Conservation (phyloP, 2,113 vertebrate species). For the Chascanopsetta lugubris region DNA sequence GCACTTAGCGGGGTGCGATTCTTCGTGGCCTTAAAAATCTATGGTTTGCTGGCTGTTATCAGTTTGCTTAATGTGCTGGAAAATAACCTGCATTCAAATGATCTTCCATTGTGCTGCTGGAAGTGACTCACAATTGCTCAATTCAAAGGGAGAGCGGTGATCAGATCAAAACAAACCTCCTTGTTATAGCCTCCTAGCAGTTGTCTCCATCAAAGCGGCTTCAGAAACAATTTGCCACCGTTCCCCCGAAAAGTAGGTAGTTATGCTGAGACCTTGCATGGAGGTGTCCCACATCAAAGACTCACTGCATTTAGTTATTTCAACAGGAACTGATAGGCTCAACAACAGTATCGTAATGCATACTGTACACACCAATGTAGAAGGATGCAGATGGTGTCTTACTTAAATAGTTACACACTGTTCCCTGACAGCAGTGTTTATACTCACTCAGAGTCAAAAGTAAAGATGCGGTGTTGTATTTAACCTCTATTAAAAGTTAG, state of each 20-base stretch:
- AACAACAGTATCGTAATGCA: slow-evolving; percentile 19
- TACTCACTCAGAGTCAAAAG: not conserved
- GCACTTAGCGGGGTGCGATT: slow-evolving; percentile 16
- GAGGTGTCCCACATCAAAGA: slow-evolving; percentile 37
- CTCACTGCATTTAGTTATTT: slow-evolving; percentile 1
- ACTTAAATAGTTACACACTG: not conserved
- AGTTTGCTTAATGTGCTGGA: slow-evolving; percentile 63
- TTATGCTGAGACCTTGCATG: slow-evolving; percentile 14
- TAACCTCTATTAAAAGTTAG: no score
- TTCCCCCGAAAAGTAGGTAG: slow-evolving; percentile 20
- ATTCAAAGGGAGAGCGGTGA: slow-evolving; percentile 40
- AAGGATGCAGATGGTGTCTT: not conserved
- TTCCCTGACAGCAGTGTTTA: slow-evolving; percentile 1
- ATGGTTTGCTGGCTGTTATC: slow-evolving; percentile 55
- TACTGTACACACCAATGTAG: not conserved
- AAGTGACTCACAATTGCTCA: slow-evolving; percentile 48
- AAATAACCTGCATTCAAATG: slow-evolving; percentile 64
- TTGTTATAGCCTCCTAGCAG: slow-evolving; percentile 36
- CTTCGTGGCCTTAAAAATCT: slow-evolving; percentile 19
- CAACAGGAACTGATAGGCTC: slow-evolving; percentile 16
- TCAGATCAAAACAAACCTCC: slow-evolving; percentile 47
- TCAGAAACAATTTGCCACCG: slow-evolving; percentile 34
- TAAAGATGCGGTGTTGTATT: not conserved
- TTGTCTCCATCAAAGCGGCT: slow-evolving; percentile 34
- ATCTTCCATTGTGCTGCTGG: slow-evolving; percentile 28